phyloP scores from a whole-genome alignment of 2,797 vertebrate genomes.

The Distichodus sexfasciatus region DNA sequence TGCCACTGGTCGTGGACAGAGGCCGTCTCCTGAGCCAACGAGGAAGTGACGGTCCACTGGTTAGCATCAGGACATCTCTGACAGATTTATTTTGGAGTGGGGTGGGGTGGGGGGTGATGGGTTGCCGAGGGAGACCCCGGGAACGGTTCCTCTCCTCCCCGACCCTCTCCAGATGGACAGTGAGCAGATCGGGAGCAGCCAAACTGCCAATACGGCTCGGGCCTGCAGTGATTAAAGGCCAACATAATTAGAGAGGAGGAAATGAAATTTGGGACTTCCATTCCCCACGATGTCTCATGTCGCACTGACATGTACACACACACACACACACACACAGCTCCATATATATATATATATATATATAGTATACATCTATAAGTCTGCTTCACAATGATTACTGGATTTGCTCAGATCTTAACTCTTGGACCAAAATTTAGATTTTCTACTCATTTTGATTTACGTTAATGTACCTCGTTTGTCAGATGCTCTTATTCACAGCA shows the following conservation, averaged over 20 bases:
- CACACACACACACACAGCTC: conserved; percentile 31
- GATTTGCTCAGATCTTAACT: conserved; percentile 12
- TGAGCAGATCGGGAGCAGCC: conserved; percentile 78
- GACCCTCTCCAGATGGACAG: conserved; percentile 78
- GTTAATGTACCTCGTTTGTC: too few relatives aligned
- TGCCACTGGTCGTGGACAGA: conserved; percentile 23
- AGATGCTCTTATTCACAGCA: too few relatives aligned
- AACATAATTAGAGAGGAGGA: conserved; percentile 90
- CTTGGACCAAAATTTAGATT: too few relatives aligned
- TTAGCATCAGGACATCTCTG: conserved; percentile 38
- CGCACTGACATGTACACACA: conserved; percentile 49
- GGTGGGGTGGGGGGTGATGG: conserved; percentile 9
- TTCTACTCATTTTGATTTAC: too few relatives aligned
- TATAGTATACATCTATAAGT: conserved; percentile 31
- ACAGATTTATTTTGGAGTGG: conserved; percentile 43
- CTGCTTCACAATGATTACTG: conserved; percentile 13
- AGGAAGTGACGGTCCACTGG: conserved; percentile 22
- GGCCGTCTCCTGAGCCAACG: not conserved
- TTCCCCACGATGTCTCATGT: conserved; percentile 72
- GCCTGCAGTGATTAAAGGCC: conserved; percentile 94
- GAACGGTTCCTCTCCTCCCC: conserved; percentile 14
- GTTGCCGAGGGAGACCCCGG: too few relatives aligned
- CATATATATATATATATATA: conserved; percentile 29
- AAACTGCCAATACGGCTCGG: conserved; percentile 86
- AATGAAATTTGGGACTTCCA: conserved; percentile 84